Percentiles rank a stretch among this genome's conserved stretches.
Evolutionary conservation across 64 coral and sea anemone genomes (phyloP).

Genomic region (Stichodactyla helianthus): DNA sequence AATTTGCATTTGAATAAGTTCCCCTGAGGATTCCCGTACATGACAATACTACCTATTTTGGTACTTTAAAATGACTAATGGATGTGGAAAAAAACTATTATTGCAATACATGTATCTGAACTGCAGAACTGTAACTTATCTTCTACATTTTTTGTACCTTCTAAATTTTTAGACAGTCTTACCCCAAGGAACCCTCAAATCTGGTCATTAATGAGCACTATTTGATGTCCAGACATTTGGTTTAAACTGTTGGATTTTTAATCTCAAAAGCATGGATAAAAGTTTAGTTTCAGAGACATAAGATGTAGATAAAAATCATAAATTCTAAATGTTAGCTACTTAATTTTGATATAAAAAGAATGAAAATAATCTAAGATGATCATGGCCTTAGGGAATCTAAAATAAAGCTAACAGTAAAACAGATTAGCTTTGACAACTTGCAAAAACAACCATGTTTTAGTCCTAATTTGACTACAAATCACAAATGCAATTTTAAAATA

Average conservation of each 20-base stretch:
- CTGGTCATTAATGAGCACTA: background rate
- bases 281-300: background rate
- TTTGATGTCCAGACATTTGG: background rate
- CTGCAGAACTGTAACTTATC: background rate
- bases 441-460: background rate
- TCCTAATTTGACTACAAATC: background rate
- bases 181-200: background rate
- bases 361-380: background rate
- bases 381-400: background rate
- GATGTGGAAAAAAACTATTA: background rate
- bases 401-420: background rate
- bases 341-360: background rate
- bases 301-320: background rate
- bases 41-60: too few species aligned
- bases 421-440: background rate
- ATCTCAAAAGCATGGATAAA: background rate
- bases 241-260: background rate
- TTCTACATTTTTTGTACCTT: background rate
- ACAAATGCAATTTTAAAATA: too few species aligned
- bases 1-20: too few species aligned
- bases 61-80: background rate
- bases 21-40: too few species aligned
- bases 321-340: background rate
- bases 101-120: background rate
- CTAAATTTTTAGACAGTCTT: background rate